Base-by-base conservation (phyloP, 2,113 vertebrate genomes). In the Lepus timidus region DNA sequence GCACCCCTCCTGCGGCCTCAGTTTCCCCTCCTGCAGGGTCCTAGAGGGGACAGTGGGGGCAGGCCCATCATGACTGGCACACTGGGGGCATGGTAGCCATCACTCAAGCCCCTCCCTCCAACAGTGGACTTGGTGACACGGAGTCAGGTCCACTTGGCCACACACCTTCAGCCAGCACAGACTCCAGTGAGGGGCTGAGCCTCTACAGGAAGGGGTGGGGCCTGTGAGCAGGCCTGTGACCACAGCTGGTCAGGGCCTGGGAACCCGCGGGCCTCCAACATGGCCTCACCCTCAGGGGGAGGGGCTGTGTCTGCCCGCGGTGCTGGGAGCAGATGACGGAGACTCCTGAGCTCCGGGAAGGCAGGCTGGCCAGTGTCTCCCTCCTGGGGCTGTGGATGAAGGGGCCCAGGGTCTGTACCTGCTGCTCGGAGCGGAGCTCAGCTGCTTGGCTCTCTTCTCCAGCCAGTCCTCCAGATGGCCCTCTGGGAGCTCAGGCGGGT, bases 381-480 rank as follows among this genome's bases (percentile, higher is more conserved):
- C 12, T 44, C 23, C 20, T 11, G 1, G 0, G 0, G 33, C 1
- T 1, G 0, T 1, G n/a, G 52, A 67, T 58, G 22, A 7, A 6
- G 64, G 36, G 0, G 14, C 27, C 58, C 51, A 1, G 29, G 82
- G 23, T 36, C 25, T 0, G 19, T 98, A 99, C 99, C 99, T 99
- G 98, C 98, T 98, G 62, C 97, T 98, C 62, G 97, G 93, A 55
- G 97, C 93, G 0, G 95, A 39, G 3, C 97, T 98, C 96, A 97
- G 98, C 39, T 97, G 98, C 98, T 99, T 99, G 31, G 99, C 98
- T 93, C 99, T 98, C 98, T 98, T 99, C 73, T 98, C 98, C 93
- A 99, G 98, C 99, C 99, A 99, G 33, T 99, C 98, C 76, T 99
- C 99, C 7, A 99, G 82, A 64, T 93, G 98, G 88, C 98, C 98